Conservation (phyloP, 2,888 invertebrate genomes). For the Xylota sylvarum region DNA sequence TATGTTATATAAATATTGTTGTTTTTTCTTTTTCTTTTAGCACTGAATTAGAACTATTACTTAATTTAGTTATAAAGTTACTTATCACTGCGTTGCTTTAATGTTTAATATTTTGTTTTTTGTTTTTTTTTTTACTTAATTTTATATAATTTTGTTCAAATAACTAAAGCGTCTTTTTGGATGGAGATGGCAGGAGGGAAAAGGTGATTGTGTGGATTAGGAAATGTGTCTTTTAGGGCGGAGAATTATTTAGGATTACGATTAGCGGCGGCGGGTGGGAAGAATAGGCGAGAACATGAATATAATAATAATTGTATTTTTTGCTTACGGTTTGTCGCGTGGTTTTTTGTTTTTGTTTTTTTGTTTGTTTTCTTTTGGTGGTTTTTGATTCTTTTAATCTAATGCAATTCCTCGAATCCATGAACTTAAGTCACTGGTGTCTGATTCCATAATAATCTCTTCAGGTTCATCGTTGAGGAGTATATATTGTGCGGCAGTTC, state of each 20-base stretch:
- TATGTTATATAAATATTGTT: slow-evolving; percentile 51
- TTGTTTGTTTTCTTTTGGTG: slow-evolving; percentile 6
- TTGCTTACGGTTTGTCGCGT: slow-evolving; percentile 47
- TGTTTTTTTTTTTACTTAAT: slow-evolving; percentile 21
- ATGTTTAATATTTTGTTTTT: slow-evolving; percentile 41
- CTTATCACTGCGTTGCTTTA: slow-evolving; percentile 75
- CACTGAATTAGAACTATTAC: slow-evolving; percentile 48
- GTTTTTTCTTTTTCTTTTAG: slow-evolving; percentile 26
- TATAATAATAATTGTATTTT: slow-evolving; percentile 44
- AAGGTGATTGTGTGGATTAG: not conserved
- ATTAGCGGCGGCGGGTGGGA: slow-evolving; percentile 44
- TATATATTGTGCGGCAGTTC: slow-evolving; percentile 91
- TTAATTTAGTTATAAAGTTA: slow-evolving; percentile 68
- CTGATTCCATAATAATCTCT: slow-evolving; percentile 90
- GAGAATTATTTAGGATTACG: not conserved
- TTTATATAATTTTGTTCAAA: slow-evolving; percentile 34
- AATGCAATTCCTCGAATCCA: slow-evolving; percentile 95
- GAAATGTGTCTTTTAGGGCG: slow-evolving; percentile 4
- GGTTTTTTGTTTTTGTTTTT: not conserved
- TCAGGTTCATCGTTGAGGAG: slow-evolving; percentile 88
- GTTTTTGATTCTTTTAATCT: slow-evolving; percentile 85
- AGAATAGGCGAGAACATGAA: slow-evolving; percentile 38
- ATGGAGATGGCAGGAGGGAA: slow-evolving; percentile 27
- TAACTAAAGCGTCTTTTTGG: slow-evolving; percentile 63
- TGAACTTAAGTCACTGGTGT: slow-evolving; percentile 92